These are phyloP conservation scores for Mobula birostris DNA, from an alignment of 2,113 vertebrate species.

Conservation along the genomic window DNA sequence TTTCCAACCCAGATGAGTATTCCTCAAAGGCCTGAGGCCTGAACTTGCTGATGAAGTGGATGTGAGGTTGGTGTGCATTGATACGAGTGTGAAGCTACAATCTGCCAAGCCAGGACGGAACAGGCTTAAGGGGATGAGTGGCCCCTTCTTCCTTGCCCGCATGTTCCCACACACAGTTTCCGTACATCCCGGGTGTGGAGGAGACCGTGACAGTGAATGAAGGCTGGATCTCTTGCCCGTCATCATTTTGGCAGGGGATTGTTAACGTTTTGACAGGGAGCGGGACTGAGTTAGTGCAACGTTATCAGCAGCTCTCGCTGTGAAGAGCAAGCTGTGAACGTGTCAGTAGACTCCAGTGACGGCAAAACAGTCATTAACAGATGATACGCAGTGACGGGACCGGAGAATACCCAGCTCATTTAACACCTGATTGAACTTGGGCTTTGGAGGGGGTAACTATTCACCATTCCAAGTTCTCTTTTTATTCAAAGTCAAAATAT, in stretches of 20 bases:
- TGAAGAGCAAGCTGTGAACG: conserved; percentile 20
- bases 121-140: too few species aligned
- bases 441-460: not conserved
- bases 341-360: not conserved
- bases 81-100: too few species aligned
- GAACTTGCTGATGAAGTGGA: too few species aligned
- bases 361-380: conserved; percentile 8
- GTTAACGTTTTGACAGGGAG: conserved; percentile 3
- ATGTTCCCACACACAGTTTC: too few species aligned
- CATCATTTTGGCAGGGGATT: not conserved
- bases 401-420: not conserved
- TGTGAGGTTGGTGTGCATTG: too few species aligned
- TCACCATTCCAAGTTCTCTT: not conserved
- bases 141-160: too few species aligned
- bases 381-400: not conserved
- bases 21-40: too few species aligned
- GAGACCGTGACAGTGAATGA: not conserved
- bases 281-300: not conserved
- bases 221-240: not conserved
- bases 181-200: too few species aligned
- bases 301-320: not conserved
- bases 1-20: too few species aligned
- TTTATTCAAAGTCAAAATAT: too few species aligned
- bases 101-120: too few species aligned
- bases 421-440: too few species aligned